A percentile compares a stretch with the other conserved stretches of the same genome.
phyloP scores from a whole-genome alignment of 1,140 invertebrate species.

The Babylonia areolata region DNA sequence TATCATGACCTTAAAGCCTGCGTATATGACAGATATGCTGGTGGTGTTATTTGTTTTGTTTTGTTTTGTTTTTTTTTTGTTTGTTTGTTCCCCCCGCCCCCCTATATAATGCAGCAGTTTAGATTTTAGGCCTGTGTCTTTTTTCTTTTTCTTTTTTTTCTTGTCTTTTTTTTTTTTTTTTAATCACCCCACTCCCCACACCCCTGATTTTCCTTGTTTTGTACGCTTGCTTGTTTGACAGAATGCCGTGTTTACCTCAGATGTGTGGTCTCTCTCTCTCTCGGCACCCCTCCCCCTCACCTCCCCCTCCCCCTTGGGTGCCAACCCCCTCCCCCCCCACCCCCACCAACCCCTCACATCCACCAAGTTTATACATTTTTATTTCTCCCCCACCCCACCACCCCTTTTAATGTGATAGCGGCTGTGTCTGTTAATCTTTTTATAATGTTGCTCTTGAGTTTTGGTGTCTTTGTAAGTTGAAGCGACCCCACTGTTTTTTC shows the following conservation, averaged over 20 bases:
- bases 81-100: neutral
- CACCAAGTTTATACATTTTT: neutral
- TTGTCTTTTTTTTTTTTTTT: no score
- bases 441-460: neutral
- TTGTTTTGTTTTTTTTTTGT: no score
- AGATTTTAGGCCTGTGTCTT: neutral
- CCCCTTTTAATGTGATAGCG: neutral
- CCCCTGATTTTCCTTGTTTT: no score
- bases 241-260: conserved; percentile 5
- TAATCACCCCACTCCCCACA: no score
- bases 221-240: neutral
- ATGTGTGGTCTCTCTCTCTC: neutral
- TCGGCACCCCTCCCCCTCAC: neutral
- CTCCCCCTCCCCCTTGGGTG: neutral
- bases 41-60: no score
- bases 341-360: neutral
- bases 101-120: no score
- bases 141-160: neutral
- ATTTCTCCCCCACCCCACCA: neutral
- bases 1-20: no score
- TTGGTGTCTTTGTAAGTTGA: neutral
- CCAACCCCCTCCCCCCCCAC: neutral
- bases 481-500: neutral
- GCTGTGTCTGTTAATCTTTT: neutral
- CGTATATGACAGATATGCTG: no score